Conservation (phyloP, 2,797 vertebrate species). For the Hemibagrus guttatus region DNA sequence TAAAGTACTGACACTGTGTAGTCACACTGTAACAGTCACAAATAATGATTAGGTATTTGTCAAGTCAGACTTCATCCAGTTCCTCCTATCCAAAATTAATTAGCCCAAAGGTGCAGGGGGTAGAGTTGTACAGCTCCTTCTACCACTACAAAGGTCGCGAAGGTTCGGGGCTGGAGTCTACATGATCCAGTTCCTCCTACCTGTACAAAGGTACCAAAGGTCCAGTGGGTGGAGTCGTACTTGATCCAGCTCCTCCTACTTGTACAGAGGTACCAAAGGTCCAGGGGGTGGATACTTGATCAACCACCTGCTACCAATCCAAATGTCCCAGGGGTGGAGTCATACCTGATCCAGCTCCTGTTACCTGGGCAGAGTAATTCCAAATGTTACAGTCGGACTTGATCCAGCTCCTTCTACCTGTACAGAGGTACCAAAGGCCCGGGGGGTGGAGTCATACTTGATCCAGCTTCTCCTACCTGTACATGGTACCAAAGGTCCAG, state of each 20-base stretch:
- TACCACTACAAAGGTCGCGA: neutral
- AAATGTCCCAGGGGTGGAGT: too few species aligned
- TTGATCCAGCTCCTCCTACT: neutral
- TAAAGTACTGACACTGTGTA: neutral
- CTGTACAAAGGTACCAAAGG: neutral
- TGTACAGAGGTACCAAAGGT: neutral
- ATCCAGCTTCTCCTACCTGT: neutral
- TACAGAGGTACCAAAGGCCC: neutral
- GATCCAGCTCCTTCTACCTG: neutral
- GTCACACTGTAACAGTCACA: neutral
- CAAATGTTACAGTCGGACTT: neutral
- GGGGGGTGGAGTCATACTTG: too few species aligned
- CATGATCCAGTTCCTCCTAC: neutral
- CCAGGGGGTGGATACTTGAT: neutral
- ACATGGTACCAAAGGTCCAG: neutral
- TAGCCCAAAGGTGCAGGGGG: neutral
- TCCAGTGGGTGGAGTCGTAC: neutral
- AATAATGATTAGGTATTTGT: neutral
- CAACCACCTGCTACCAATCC: neutral
- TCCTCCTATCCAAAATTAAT: neutral
- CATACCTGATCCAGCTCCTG: too few species aligned
- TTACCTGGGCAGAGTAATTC: too few species aligned
- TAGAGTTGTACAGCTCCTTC: too few species aligned
- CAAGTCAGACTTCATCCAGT: neutral
- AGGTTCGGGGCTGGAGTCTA: neutral